These are phyloP conservation scores for Brachyptera risi DNA, from an alignment of 2,888 invertebrate genomes.

Conservation along the genomic window DNA sequence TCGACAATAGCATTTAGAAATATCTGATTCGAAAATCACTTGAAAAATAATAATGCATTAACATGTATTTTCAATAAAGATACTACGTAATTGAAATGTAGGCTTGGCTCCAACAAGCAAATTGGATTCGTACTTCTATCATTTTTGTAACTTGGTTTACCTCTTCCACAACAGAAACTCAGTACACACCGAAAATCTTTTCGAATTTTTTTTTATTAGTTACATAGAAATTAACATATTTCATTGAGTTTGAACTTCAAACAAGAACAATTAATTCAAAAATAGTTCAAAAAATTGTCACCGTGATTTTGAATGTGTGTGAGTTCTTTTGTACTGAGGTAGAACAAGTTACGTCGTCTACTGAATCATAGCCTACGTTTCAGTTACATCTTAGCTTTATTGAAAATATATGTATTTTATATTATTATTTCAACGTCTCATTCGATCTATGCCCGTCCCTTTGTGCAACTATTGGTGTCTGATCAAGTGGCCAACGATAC, in stretches of 20 bases:
- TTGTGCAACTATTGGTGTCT: slow-evolving; percentile 20
- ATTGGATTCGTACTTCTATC: slow-evolving; percentile 1
- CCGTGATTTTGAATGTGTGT: not conserved
- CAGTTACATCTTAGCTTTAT: slow-evolving; percentile 9
- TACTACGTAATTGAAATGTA: not conserved
- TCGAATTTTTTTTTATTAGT: too few species aligned
- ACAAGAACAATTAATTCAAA: not conserved
- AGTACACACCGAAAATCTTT: too few species aligned
- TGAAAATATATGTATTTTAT: slow-evolving; percentile 17
- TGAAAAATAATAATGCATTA: slow-evolving; percentile 6
- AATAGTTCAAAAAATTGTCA: not conserved
- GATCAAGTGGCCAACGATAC: slow-evolving; percentile 5
- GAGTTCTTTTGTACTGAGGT: too few species aligned
- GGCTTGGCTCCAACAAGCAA: not conserved
- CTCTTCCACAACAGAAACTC: too few species aligned
- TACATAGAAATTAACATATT: too few species aligned
- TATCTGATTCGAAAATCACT: not conserved
- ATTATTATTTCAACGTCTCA: slow-evolving; percentile 6
- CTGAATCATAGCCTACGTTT: not conserved
- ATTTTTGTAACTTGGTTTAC: too few species aligned
- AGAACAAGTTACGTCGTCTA: not conserved
- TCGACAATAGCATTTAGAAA: too few species aligned
- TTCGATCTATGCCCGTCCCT: slow-evolving; percentile 8
- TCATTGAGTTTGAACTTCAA: not conserved
- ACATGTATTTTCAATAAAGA: slow-evolving; percentile 19